These are phyloP conservation scores for Psophia crepitans DNA, from an alignment of 2,113 vertebrate species.

Conservation along the genomic window DNA sequence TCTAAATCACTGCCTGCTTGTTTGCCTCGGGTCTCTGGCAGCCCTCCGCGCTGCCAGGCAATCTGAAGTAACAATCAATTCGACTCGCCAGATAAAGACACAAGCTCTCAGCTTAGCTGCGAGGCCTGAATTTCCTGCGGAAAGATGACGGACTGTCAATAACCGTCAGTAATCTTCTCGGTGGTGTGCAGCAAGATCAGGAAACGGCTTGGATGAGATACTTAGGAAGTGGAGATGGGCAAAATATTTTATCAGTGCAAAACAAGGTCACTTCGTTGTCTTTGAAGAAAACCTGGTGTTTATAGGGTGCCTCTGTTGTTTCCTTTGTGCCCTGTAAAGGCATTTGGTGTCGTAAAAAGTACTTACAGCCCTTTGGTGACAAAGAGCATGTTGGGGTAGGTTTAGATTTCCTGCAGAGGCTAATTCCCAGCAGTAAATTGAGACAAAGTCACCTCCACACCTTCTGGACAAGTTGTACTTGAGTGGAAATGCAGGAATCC, in stretches of 20 bases:
- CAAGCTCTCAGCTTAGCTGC: background rate
- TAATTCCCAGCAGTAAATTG: background rate
- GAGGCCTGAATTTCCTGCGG: background rate
- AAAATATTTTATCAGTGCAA: background rate
- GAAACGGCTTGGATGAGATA: fast-evolving
- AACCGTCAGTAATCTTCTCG: background rate
- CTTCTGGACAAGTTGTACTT: background rate
- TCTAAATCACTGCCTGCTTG: slow-evolving; percentile 17
- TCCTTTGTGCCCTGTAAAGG: background rate
- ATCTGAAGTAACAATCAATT: background rate
- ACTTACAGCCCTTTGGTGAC: background rate
- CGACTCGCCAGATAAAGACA: background rate
- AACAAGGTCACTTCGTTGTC: background rate
- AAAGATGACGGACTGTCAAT: background rate
- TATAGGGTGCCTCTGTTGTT: background rate
- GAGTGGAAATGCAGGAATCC: background rate
- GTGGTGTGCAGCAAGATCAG: background rate
- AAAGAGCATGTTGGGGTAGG: background rate
- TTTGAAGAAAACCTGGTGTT: background rate
- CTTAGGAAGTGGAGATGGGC: background rate
- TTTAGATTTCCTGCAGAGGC: background rate
- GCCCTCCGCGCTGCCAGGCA: background rate
- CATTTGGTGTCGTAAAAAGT: background rate
- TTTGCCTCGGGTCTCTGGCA: background rate
- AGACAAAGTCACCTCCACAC: background rate